phyloP scores from a whole-genome alignment of 2,113 vertebrate species.

The Actinemys pallida region DNA sequence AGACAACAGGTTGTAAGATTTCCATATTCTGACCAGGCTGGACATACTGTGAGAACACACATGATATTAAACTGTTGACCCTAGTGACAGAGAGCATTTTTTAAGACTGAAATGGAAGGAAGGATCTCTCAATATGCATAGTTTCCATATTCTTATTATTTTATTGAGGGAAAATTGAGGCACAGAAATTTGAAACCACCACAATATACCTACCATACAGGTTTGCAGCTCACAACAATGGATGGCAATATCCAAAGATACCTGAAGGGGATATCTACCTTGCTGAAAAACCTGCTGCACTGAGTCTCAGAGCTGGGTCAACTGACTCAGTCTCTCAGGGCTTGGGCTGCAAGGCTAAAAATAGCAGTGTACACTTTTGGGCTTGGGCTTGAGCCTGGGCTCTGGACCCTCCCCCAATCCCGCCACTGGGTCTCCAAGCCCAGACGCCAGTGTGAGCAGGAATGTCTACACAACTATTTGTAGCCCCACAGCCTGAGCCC shows the following conservation, averaged over 20 bases:
- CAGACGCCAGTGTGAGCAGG: not conserved
- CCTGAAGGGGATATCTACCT: not conserved
- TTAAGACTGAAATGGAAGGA: not conserved
- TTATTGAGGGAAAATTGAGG: not conserved
- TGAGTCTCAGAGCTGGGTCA: not conserved
- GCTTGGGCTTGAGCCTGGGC: not conserved
- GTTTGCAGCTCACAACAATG: not conserved
- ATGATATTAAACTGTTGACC: not conserved
- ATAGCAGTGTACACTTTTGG: not conserved
- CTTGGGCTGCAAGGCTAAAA: not conserved
- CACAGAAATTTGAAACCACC: not conserved
- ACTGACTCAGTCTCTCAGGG: not conserved
- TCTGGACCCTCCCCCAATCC: not conserved
- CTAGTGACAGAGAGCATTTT: not conserved
- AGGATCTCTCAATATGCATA: not conserved
- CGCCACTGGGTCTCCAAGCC: not conserved
- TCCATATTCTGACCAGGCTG: not conserved
- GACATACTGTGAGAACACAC: not conserved
- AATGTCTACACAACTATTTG: not conserved
- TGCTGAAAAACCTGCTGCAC: not conserved
- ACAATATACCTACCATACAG: not conserved
- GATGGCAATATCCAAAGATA: not conserved
- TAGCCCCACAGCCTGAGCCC: not conserved
- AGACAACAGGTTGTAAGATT: not conserved
- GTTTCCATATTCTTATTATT: not conserved